Conservation (phyloP, 2,888 invertebrate genomes). For the Meteorus colon region DNA sequence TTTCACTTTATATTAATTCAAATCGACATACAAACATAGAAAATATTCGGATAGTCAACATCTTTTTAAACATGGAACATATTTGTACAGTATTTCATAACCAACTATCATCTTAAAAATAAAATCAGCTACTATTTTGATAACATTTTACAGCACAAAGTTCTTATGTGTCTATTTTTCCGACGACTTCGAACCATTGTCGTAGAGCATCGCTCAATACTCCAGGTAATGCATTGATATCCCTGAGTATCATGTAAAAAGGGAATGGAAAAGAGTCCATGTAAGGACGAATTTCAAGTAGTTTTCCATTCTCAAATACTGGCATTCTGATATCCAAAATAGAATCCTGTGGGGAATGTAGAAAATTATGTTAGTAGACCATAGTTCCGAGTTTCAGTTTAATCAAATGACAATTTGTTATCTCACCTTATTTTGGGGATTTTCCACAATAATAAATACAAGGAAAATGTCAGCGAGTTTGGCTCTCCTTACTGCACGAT, state of each 20-base stretch:
- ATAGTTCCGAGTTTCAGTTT: not conserved
- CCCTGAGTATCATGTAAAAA: slow-evolving; percentile 94
- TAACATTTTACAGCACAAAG: not conserved
- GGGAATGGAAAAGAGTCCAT: slow-evolving; percentile 98
- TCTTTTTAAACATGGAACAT: not conserved
- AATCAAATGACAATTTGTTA: not conserved
- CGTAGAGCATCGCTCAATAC: slow-evolving; percentile 96
- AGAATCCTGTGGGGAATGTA: slow-evolving; percentile 81
- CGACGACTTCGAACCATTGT: slow-evolving; percentile 99
- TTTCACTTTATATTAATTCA: not conserved
- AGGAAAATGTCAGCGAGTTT: slow-evolving; percentile 90
- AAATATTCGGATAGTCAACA: not conserved
- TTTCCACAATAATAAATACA: slow-evolving; percentile 97
- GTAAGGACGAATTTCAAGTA: slow-evolving; percentile 84
- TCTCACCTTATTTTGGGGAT: slow-evolving; percentile 88
- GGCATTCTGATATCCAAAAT: slow-evolving; percentile 92
- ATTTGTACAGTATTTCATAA: not conserved
- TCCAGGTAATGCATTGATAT: slow-evolving; percentile 89
- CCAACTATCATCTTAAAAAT: not conserved
- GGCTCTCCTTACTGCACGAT: slow-evolving; percentile 86
- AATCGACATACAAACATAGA: not conserved
- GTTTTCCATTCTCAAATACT: slow-evolving; percentile 78
- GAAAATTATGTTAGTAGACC: slow-evolving; percentile 26
- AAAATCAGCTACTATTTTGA: not conserved
- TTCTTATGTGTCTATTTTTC: slow-evolving; percentile 74